phyloP scores from a whole-genome alignment of 2,113 vertebrate species.

The Columba livia region DNA sequence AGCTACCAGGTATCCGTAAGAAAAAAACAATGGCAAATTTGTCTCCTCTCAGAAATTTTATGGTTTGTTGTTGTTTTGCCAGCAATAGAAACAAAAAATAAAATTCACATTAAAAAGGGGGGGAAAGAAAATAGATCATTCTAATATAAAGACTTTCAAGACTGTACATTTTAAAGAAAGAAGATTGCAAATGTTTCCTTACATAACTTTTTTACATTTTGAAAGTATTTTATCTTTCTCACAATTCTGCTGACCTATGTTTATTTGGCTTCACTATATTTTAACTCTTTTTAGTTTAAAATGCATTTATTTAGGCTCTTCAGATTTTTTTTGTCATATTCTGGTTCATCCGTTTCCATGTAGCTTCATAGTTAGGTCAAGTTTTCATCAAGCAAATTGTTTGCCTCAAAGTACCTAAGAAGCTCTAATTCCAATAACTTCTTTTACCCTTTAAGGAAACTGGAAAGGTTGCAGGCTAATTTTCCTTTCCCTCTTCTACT shows the following conservation, averaged over 20 bases:
- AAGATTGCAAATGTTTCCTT: background rate
- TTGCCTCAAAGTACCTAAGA: background rate
- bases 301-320: background rate
- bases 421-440: background rate
- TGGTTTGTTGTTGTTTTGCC: background rate
- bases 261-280: background rate
- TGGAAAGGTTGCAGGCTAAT: background rate
- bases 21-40: background rate
- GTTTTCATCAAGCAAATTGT: background rate
- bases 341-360: background rate
- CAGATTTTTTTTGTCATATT: background rate
- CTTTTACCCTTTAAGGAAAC: background rate
- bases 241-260: background rate
- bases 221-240: background rate
- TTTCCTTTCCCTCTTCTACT: background rate
- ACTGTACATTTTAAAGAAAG: background rate
- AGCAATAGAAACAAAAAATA: background rate
- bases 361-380: background rate
- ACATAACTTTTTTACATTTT: background rate
- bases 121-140: background rate
- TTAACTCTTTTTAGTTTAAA: background rate
- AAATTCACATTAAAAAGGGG: background rate
- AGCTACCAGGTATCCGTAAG: background rate
- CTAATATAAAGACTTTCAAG: background rate
- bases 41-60: background rate